Conservation (phyloP, 2,113 vertebrate genomes). For the Myrmecophaga tridactyla region DNA sequence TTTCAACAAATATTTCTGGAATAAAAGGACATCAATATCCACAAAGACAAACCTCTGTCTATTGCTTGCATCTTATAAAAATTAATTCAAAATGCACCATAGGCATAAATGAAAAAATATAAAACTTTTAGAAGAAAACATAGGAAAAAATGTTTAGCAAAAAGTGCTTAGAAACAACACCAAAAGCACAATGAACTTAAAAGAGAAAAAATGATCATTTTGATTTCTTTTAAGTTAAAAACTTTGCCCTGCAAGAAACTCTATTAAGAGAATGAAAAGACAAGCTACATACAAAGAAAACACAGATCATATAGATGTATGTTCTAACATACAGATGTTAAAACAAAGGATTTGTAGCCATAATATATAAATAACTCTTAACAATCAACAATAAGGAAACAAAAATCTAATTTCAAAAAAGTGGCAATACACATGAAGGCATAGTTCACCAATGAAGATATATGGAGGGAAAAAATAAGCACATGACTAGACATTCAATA, state of each 20-base stretch:
- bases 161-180: not conserved
- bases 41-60: not conserved
- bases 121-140: not conserved
- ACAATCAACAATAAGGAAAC: not conserved
- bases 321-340: too few relatives aligned
- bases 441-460: not conserved
- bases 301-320: not conserved
- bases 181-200: not conserved
- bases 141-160: not conserved
- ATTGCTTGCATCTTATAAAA: not conserved
- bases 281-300: not conserved
- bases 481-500: not conserved
- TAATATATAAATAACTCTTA: not conserved
- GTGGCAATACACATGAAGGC: not conserved
- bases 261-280: not conserved
- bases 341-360: not conserved
- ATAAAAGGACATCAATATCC: not conserved
- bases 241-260: not conserved
- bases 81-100: not conserved
- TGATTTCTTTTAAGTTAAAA: not conserved
- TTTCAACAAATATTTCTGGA: not conserved
- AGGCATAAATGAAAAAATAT: not conserved
- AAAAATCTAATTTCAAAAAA: not conserved
- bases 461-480: not conserved
- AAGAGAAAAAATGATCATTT: not conserved